Evolutionary conservation across 2,113 vertebrate species (phyloP).

Genomic region (Brienomyrus longianalis): DNA sequence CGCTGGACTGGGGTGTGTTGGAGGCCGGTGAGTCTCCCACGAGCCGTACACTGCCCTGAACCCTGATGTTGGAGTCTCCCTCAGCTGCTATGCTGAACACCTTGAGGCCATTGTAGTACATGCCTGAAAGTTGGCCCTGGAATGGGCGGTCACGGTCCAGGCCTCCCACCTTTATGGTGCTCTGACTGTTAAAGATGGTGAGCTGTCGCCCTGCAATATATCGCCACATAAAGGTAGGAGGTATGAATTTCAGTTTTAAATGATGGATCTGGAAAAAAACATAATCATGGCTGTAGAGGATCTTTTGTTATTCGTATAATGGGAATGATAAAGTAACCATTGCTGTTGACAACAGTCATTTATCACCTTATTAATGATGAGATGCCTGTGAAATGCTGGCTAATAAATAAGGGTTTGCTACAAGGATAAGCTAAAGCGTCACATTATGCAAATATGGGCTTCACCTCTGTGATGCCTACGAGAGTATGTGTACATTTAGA

Average conservation of each 20-base stretch:
- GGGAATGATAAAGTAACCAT: slow-evolving; percentile 84
- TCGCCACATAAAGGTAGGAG: slow-evolving; percentile 80
- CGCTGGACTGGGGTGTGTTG: slow-evolving; percentile 91
- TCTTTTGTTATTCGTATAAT: slow-evolving; percentile 70
- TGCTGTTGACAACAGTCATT: slow-evolving; percentile 69
- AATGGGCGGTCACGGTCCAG: slow-evolving; percentile 84
- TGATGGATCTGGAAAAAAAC: neutral
- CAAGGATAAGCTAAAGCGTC: slow-evolving; percentile 77
- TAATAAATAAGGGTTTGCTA: slow-evolving; percentile 55
- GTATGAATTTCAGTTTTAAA: slow-evolving; percentile 65
- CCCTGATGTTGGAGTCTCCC: slow-evolving; percentile 88
- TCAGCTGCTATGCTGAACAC: slow-evolving; percentile 99
- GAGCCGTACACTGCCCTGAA: slow-evolving; percentile 92
- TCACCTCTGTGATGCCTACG: slow-evolving; percentile 60
- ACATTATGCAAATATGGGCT: slow-evolving; percentile 59
- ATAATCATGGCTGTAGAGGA: slow-evolving; percentile 54
- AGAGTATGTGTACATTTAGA: slow-evolving; percentile 12
- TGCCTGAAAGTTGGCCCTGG: slow-evolving; percentile 96
- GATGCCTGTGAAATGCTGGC: slow-evolving; percentile 72
- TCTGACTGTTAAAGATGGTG: slow-evolving; percentile 99
- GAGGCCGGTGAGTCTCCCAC: slow-evolving; percentile 97
- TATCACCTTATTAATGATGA: slow-evolving; percentile 73
- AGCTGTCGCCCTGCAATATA: slow-evolving; percentile 92
- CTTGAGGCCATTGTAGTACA: slow-evolving; percentile 99
- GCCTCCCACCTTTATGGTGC: slow-evolving; percentile 93